Conservation (phyloP, 2,888 invertebrate genomes). For the Nomada ferruginata region DNA sequence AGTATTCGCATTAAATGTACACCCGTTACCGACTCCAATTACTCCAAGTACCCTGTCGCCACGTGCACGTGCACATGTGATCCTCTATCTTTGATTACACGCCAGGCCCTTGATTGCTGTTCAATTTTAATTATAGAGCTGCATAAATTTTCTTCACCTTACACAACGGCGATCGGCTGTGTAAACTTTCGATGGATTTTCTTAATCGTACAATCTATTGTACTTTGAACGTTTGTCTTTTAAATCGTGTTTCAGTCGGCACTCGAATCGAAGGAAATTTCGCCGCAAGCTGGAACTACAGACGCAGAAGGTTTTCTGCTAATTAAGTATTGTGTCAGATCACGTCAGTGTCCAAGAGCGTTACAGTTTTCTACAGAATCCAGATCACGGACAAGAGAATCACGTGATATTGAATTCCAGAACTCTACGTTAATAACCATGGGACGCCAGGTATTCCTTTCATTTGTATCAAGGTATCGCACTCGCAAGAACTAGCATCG, state of each 20-base stretch:
- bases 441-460: conserved; percentile 9
- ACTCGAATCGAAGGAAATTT: background rate
- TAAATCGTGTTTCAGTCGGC: background rate
- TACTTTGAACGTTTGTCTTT: background rate
- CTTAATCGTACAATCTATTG: background rate
- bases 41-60: conserved; percentile 65
- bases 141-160: background rate
- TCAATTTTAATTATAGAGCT: conserved; percentile 36
- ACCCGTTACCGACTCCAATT: conserved; percentile 72
- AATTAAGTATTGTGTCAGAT: background rate
- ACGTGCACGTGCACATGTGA: conserved; percentile 31
- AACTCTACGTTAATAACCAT: background rate
- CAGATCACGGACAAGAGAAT: conserved; percentile 57
- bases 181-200: background rate
- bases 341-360: background rate
- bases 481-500: conserved; percentile 29
- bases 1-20: conserved; percentile 74
- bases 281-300: too few species aligned
- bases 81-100: conserved; percentile 32
- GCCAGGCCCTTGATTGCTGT: conserved; percentile 2
- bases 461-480: conserved; percentile 59
- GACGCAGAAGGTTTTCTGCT: background rate
- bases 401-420: conserved; percentile 43
- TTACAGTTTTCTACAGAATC: conserved; percentile 27
- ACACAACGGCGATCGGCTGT: background rate